These are phyloP conservation scores for Thunnus thynnus DNA, from an alignment of 2,113 vertebrate genomes.

Conservation along the genomic window DNA sequence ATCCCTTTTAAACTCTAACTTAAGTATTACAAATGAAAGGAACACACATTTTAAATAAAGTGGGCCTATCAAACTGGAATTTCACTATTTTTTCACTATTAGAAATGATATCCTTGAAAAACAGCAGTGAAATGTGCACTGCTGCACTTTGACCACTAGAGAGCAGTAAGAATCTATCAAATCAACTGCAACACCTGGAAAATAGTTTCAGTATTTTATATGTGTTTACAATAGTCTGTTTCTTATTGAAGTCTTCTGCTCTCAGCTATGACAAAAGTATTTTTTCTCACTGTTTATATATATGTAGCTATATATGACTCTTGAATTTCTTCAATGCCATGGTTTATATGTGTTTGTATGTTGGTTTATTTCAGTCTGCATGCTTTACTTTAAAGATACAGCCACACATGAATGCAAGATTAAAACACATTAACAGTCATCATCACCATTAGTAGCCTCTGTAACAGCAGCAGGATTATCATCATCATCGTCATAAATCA, in stretches of 20 bases:
- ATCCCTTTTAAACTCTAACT: no score
- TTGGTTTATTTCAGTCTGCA: not conserved
- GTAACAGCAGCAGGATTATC: not conserved
- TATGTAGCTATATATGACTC: no score
- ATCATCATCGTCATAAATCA: conserved; percentile 11
- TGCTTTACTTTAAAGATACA: not conserved
- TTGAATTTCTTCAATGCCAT: not conserved
- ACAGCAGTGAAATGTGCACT: conserved; percentile 69
- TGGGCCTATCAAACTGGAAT: not conserved
- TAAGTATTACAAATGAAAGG: not conserved
- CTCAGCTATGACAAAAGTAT: no score
- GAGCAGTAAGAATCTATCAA: conserved; percentile 83
- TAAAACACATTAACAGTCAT: conserved; percentile 22
- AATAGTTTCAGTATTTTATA: not conserved
- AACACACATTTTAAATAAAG: not conserved
- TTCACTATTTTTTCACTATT: not conserved
- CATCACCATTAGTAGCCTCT: not conserved
- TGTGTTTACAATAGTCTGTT: no score
- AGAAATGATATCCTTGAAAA: not conserved
- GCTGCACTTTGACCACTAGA: conserved; percentile 86
- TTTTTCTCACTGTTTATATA: no score
- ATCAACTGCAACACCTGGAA: conserved; percentile 4
- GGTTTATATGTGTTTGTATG: not conserved
- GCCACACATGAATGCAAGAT: conserved; percentile 6
- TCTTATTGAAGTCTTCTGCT: no score